These are phyloP conservation scores for Teleogryllus occipitalis DNA, from an alignment of 1,140 invertebrate species.

Conservation along the genomic window DNA sequence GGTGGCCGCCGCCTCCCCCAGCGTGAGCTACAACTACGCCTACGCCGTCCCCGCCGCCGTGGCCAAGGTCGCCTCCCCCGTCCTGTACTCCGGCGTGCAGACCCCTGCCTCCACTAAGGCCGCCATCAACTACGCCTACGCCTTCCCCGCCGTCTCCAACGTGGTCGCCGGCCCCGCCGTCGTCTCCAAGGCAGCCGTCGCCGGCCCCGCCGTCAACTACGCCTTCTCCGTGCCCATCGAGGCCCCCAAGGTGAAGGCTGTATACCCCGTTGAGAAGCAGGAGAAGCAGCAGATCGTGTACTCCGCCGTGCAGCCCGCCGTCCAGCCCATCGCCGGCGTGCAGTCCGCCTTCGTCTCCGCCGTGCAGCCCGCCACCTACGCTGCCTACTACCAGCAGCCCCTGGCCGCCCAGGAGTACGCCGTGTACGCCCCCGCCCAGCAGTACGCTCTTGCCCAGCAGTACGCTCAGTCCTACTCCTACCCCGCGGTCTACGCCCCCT, in stretches of 20 bases:
- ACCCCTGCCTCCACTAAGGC: conserved; percentile 14
- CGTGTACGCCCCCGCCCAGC: background rate
- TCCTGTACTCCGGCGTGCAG: conserved; percentile 29
- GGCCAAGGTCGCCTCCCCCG: conserved; percentile 30
- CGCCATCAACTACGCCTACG: conserved; percentile 25
- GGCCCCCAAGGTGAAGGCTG: conserved; percentile 22
- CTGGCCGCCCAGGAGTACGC: conserved; percentile 26
- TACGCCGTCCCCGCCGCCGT: conserved; percentile 7
- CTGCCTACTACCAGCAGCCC: conserved; percentile 21
- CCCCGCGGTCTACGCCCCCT: no score
- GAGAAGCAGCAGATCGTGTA: background rate
- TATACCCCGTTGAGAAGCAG: background rate
- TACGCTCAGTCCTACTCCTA: no score
- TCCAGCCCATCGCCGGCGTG: conserved; percentile 17
- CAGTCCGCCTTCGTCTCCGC: conserved; percentile 24
- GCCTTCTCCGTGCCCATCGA: conserved; percentile 20
- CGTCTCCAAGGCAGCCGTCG: conserved; percentile 20
- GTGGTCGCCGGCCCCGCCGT: conserved; percentile 20
- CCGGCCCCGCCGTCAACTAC: conserved; percentile 23
- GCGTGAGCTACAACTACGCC: conserved; percentile 8
- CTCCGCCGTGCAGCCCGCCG: conserved; percentile 13
- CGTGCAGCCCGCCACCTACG: background rate
- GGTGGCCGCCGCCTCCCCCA: conserved; percentile 13
- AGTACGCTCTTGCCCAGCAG: no score
- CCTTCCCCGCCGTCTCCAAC: conserved; percentile 19